Conservation (phyloP, 2,888 invertebrate genomes). For the Oligia latruncula region DNA sequence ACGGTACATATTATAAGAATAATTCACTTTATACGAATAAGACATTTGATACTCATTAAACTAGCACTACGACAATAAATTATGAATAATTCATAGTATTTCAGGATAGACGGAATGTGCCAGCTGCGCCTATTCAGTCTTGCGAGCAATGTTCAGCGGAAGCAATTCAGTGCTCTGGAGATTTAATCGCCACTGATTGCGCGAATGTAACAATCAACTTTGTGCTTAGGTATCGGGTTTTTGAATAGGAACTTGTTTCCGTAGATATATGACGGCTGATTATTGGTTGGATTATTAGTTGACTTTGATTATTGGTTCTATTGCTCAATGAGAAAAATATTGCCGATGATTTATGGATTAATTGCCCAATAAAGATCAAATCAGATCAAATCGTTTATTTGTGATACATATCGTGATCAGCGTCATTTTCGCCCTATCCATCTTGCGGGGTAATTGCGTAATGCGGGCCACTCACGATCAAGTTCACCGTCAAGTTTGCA, state of each 20-base stretch:
- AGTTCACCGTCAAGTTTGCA: too few relatives aligned
- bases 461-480: too few relatives aligned
- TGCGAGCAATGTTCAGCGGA: conserved; percentile 59
- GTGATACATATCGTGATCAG: too few relatives aligned
- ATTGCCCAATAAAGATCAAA: too few relatives aligned
- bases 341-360: background rate
- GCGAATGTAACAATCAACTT: conserved; percentile 59
- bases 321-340: background rate
- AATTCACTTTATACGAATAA: conserved; percentile 6
- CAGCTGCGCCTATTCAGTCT: conserved; percentile 63
- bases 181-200: conserved; percentile 67
- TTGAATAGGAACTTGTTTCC: conserved; percentile 42
- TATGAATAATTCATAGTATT: conserved; percentile 31
- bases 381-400: too few relatives aligned
- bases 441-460: background rate
- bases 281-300: background rate
- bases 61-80: conserved; percentile 12
- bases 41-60: conserved; percentile 2
- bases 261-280: background rate
- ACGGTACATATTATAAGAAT: background rate
- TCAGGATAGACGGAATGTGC: conserved; percentile 15
- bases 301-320: background rate
- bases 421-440: too few relatives aligned
- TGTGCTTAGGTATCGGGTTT: conserved; percentile 58
- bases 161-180: conserved; percentile 63